Evolutionary conservation across 2,797 vertebrate genomes (phyloP), one percentile per base, ranked within the genome.

Genomic region (Sciaenops ocellatus): DNA sequence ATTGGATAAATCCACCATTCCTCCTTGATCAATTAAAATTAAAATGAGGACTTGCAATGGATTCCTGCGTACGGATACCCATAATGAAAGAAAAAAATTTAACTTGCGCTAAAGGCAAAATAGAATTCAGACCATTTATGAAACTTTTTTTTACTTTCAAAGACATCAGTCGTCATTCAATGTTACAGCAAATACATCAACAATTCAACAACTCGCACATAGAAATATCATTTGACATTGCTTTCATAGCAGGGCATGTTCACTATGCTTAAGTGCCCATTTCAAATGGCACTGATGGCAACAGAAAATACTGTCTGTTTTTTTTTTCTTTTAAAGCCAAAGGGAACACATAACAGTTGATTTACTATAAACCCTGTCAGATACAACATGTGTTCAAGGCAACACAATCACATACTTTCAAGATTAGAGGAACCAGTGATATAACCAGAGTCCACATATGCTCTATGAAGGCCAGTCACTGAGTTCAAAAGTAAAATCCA

Each of bases 121-220:
- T 0, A 52, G 5, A 59, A 41, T 46, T 71, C n/a, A 73, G 16
- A n/a, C 6, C 13, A n/a, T 69, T 73, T 79, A 44, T 81, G 51
- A 78, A 86, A 89, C 85, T 88, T 80, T 44, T 2, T 54, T 92
- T 92, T 93, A 90, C 80, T 91, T 84, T 69, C 55, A 82, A 78
- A 86, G 41, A 76, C 69, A 56, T 80, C 22, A 44, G 24, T 46
- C 42, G 78, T 44, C 15, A 26, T 76, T 87, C 60, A 56, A 75
- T 20, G 18, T 80, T 90, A 90, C 92, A 93, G 91, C 90, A 91
- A 84, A 89, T 59, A 86, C 83, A 88, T 50, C 54, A 30, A 85
- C 11, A 2, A 38, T 38, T 38, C 34, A 38, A 89, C 81, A 82
- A 26, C 46, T 72, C 72, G 55, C 64, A 87, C 79, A 80, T 65